Evolutionary conservation across 2,113 vertebrate genomes (phyloP), one percentile per base, ranked within the genome.

Genomic region (Hippopotamus amphibius): DNA sequence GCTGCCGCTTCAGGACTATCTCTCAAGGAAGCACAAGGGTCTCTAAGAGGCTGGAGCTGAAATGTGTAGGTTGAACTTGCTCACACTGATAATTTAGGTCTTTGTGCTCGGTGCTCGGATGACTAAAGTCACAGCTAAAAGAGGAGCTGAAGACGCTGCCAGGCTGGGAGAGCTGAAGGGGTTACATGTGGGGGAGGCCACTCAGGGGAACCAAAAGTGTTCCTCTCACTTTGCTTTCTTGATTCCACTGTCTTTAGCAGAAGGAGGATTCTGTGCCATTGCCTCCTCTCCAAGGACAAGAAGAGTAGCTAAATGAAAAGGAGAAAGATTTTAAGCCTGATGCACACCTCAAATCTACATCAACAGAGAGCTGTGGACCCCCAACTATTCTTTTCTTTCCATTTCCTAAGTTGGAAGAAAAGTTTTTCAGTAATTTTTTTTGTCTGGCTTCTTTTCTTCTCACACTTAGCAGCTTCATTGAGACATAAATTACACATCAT

Each of bases 61-160:
- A 43, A 19, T 43, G 93, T 41, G 95, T 85, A 59, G 94, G 94
- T 41, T 77, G 95, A 90, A 88, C 53, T 85, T 93, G 59, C 83
- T 92, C 87, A 88, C 84, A 28, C 76, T 90, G 94, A 48, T 81
- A 79, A 85, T 96, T 89, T 46, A 93, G 95, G 89, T 50, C 92
- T 92, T 77, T 72, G 88, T 82, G 76, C 53, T 81, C 65, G 33
- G 76, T 9, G 17, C 81, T 57, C 1, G 0, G 90, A 94, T 96
- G 96, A 97, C 88, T 88, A 92, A 97, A 55, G 63, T 8, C n/a
- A 43, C 12, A 93, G 88, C 94, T 91, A 65, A 95, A 88, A 88
- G 71, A 37, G 84, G 93, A 76, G 66, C 59, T 22, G 55, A 76
- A 81, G 92, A 69, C n/a, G 37, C 89, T 79, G 95, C 28, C 5